Base-by-base conservation (phyloP, 2,888 invertebrate species). In the Monopis laevigella region DNA sequence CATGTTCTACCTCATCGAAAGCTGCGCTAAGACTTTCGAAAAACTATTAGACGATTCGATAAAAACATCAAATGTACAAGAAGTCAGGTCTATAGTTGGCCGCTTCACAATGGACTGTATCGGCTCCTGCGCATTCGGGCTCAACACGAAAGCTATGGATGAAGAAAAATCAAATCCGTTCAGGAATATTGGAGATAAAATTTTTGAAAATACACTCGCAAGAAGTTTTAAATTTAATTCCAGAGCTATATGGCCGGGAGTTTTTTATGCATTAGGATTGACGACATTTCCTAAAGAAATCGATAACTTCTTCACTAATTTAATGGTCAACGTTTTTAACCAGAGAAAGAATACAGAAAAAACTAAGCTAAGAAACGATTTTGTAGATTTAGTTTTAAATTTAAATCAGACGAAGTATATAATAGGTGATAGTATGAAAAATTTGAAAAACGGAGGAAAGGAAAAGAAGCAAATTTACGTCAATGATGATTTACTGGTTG, bases 91-190 rank as follows among this genome's bases (percentile, higher is more conserved):
- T 1, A 26, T 68, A 2, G 46, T 62, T 43, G 53, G 58, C 0
- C 57, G 63, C 11, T 74, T 53, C 39, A 65, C 67, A 0, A 69
- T 74, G 59, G 68, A 66, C 39, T 60, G 63, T 36, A 53, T 70
- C 1, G 59, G 62, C 2, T 56, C 62, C 0, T 67, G 70, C 34
- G 57, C 51, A 0, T 71, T 73, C 40, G 74, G 74, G 1, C 46
- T 72, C 2, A 60, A 68, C n/a, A 56, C 64, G 0, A 54, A 51
- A 17, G 59, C 61, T 0, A 56, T 71, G 58, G 49, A 48, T 0
- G 49, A 55, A 42, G 40, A 2, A 45, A 48, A 1, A 48, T 51
- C 2, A 69, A 36, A 70, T 40, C 52, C 55, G 0, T 71, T 68
- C 39, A 45, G 38, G 11, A 39, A 26, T 0, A 58, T 71, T 3